phyloP scores from a whole-genome alignment of 2,888 invertebrate species.

The Odontomyia ornata region DNA sequence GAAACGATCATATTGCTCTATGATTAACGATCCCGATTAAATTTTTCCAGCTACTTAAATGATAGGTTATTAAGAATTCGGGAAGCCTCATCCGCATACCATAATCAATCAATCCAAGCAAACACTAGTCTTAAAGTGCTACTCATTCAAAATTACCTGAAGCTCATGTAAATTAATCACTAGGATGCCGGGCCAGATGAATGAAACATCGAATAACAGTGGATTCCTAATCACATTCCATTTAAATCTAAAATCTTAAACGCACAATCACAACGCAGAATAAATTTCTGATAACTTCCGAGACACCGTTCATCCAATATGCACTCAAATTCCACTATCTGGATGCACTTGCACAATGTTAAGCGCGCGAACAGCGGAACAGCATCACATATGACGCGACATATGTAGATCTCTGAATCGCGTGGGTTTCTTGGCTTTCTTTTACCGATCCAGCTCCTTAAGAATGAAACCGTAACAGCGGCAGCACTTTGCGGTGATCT shows the following conservation, averaged over 20 bases:
- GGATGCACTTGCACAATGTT: slow-evolving; percentile 17
- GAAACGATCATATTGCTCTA: too few species aligned
- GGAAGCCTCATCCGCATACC: too few species aligned
- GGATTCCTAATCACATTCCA: slow-evolving; percentile 6
- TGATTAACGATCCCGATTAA: too few species aligned
- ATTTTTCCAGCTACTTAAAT: too few species aligned
- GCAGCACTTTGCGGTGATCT: slow-evolving; percentile 13
- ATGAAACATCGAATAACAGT: background rate
- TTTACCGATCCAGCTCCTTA: background rate
- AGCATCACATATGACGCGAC: background rate
- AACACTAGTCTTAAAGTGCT: too few species aligned
- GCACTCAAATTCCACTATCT: background rate
- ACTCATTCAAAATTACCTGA: too few species aligned
- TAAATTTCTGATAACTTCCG: background rate
- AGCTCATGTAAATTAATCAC: too few species aligned
- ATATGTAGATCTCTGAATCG: slow-evolving; percentile 1
- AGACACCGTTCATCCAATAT: background rate
- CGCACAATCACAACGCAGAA: background rate
- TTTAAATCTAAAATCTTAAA: background rate
- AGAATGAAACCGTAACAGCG: background rate
- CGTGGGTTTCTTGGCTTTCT: background rate
- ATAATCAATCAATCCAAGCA: too few species aligned
- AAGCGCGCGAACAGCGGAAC: background rate
- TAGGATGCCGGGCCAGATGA: background rate
- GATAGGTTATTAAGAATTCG: too few species aligned